phyloP scores from a whole-genome alignment of 2,888 invertebrate species.

The Subacronicta megacephala region DNA sequence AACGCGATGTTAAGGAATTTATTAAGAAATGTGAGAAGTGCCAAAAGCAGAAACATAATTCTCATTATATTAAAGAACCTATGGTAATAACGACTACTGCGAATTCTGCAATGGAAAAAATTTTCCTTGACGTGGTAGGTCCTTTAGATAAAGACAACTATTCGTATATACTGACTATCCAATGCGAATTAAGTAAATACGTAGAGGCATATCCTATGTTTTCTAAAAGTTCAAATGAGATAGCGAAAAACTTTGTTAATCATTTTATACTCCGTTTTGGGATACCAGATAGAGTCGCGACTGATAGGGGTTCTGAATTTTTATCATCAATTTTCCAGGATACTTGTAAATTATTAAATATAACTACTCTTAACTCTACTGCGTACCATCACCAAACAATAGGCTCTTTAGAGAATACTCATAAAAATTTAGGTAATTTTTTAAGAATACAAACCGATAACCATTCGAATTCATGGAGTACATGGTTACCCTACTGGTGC shows the following conservation, averaged over 20 bases:
- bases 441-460: no score
- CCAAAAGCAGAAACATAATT: conserved; percentile 13
- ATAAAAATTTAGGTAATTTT: no score
- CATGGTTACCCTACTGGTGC: no score
- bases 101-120: conserved; percentile 31
- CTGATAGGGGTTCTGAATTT: conserved; percentile 22
- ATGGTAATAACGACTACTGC: conserved; percentile 35
- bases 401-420: no score
- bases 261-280: conserved; percentile 12
- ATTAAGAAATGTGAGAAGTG: conserved; percentile 7
- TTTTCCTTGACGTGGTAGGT: conserved; percentile 38
- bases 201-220: conserved; percentile 7
- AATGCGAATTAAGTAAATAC: conserved; percentile 27
- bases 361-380: no score
- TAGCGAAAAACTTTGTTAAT: conserved; percentile 15
- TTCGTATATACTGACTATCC: conserved; percentile 28
- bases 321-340: conserved; percentile 4
- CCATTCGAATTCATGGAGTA: no score
- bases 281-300: conserved; percentile 16
- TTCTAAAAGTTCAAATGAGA: conserved; percentile 4
- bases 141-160: conserved; percentile 35
- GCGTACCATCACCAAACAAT: no score
- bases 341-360: conserved; percentile 19
- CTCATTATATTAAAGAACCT: conserved; percentile 22
- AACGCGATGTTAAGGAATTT: conserved; percentile 5